Evolutionary conservation across 2,113 vertebrate species (phyloP).

Genomic region (Tor tambroides): DNA sequence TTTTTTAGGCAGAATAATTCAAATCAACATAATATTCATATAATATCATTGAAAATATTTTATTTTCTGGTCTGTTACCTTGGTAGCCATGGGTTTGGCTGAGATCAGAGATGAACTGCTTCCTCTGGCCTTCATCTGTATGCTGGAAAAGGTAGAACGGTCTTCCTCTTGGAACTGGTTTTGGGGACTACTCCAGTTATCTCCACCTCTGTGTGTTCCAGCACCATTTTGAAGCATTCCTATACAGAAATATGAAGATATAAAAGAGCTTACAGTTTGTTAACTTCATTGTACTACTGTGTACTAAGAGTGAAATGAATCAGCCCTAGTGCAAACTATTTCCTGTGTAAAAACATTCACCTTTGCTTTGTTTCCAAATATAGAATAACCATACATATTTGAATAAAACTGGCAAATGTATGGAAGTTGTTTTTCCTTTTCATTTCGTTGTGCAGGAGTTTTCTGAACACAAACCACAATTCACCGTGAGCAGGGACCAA

Average conservation of each 20-base stretch:
- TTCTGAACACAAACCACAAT: no score
- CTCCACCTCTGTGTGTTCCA: constrained; percentile 31
- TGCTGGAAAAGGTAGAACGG: constrained; percentile 2
- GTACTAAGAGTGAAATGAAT: constrained; percentile 7
- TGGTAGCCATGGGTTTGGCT: constrained; percentile 31
- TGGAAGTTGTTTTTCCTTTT: constrained; percentile 21
- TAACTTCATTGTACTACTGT: not conserved
- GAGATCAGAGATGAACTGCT: constrained; percentile 32
- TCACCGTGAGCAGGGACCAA: not conserved
- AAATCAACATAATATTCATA: not conserved
- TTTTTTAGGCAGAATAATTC: not conserved
- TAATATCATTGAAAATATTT: not conserved
- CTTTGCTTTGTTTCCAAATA: no score
- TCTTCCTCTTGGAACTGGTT: constrained; percentile 17
- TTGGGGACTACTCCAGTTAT: constrained; percentile 22
- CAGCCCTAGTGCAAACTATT: not conserved
- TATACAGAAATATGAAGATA: not conserved
- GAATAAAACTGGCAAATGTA: not conserved
- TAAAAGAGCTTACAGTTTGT: not conserved
- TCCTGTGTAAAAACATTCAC: not conserved
- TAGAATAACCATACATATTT: not conserved
- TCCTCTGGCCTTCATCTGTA: constrained; percentile 6
- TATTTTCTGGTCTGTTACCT: constrained; percentile 21
- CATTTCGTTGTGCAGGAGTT: not conserved
- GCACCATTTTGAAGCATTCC: constrained; percentile 52